A percentile compares a stretch with the other conserved stretches of the same genome.
These are phyloP conservation scores for Nomia melanderi DNA, from an alignment of 1,140 invertebrate species.

Conservation along the genomic window DNA sequence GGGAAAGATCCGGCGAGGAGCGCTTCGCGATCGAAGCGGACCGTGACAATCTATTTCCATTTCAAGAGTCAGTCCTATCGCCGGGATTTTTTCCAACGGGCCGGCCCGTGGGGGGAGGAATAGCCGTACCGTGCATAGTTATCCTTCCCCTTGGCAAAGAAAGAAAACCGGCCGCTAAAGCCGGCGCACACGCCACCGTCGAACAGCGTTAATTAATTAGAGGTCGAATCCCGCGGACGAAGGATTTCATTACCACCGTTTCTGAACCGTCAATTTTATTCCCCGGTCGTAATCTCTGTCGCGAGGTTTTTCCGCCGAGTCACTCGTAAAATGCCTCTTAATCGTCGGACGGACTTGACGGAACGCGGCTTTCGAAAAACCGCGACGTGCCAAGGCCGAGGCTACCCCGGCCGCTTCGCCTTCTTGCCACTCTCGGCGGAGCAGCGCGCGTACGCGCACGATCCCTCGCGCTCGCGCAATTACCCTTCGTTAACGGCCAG, in stretches of 20 bases:
- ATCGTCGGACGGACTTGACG: background rate
- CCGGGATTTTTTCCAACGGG: background rate
- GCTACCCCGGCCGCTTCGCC: background rate
- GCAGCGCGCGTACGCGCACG: too few species aligned
- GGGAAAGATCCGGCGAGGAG: background rate
- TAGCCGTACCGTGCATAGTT: too few species aligned
- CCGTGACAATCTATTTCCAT: constrained; percentile 10
- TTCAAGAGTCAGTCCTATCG: constrained; percentile 2
- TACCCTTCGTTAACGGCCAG: constrained; percentile 41
- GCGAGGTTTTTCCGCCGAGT: background rate
- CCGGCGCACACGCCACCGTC: background rate
- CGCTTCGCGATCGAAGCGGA: background rate
- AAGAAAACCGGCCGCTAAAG: background rate
- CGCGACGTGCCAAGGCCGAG: background rate
- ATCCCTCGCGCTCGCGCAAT: constrained; percentile 44
- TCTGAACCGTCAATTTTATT: constrained; percentile 6
- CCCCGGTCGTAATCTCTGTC: background rate
- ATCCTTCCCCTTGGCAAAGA: too few species aligned
- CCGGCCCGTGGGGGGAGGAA: too few species aligned
- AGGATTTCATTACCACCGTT: constrained; percentile 27
- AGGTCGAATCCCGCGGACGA: background rate
- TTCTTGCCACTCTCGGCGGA: constrained; percentile 32
- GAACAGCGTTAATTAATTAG: constrained; percentile 17
- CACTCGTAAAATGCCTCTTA: constrained; percentile 13
- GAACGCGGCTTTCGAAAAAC: constrained; percentile 13